A percentile compares a stretch with the other conserved stretches of the same genome.
Conservation (phyloP, 2,113 vertebrate genomes). For the Pseudolaguvia tuberculata region DNA sequence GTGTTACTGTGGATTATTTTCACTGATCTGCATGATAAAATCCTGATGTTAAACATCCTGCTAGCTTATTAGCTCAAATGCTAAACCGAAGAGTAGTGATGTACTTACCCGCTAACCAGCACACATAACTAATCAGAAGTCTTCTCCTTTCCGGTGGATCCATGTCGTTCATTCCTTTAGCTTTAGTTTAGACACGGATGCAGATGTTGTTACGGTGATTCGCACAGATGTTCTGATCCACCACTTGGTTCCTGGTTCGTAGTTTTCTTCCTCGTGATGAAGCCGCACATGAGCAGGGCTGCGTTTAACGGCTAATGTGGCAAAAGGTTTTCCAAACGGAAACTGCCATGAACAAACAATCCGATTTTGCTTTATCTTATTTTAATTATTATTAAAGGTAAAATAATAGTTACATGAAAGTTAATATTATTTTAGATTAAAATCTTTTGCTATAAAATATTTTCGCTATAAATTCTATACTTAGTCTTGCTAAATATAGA, state of each 20-base stretch:
- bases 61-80: constrained; percentile 4
- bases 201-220: not conserved
- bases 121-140: not conserved
- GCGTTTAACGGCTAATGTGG: not conserved
- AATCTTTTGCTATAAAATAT: no score
- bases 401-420: no score
- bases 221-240: no score
- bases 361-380: no score
- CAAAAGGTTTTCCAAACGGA: not conserved
- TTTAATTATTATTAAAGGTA: no score
- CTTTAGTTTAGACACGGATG: not conserved
- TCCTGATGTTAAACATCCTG: not conserved
- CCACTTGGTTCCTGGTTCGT: not conserved
- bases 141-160: not conserved
- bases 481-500: no score
- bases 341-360: not conserved
- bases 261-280: not conserved
- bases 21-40: not conserved
- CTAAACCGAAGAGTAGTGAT: not conserved
- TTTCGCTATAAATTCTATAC: no score
- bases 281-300: not conserved
- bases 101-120: not conserved
- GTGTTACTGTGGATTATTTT: not conserved
- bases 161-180: no score
- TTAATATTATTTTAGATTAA: no score